Evolutionary conservation across 1,140 invertebrate species (phyloP).

Genomic region (Harlomillsia oculata): DNA sequence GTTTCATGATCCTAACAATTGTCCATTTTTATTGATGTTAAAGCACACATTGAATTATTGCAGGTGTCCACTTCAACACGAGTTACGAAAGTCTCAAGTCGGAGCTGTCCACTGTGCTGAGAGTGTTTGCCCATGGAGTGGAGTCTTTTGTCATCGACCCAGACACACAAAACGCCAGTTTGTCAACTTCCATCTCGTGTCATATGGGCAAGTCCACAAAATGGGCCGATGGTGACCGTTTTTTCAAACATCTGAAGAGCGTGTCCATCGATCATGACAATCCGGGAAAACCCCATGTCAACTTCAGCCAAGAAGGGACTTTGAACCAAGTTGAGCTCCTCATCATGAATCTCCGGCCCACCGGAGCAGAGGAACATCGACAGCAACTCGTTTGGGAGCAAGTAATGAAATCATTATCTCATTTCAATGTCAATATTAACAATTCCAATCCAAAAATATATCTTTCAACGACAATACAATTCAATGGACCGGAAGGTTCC

Average conservation of each 20-base stretch:
- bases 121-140: constrained; percentile 81
- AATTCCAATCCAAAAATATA: no score
- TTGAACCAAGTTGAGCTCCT: constrained; percentile 74
- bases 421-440: no score
- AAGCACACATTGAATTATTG: no score
- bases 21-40: no score
- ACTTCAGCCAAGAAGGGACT: constrained; percentile 67
- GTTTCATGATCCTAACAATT: no score
- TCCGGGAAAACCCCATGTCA: constrained; percentile 7
- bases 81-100: constrained; percentile 65
- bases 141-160: constrained; percentile 71
- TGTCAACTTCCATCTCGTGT: constrained; percentile 72
- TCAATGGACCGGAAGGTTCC: no score
- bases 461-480: no score
- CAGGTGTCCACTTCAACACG: constrained; percentile 85
- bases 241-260: constrained; percentile 67
- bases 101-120: constrained; percentile 77
- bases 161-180: constrained; percentile 49
- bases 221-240: constrained; percentile 63
- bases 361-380: constrained; percentile 51
- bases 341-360: constrained; percentile 78
- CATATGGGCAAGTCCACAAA: constrained; percentile 56
- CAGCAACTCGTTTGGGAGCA: constrained; percentile 76
- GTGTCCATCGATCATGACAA: constrained; percentile 42
- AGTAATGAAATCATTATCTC: no score